Conservation (phyloP, 2,888 invertebrate genomes). For the Mechanitis messenoides region DNA sequence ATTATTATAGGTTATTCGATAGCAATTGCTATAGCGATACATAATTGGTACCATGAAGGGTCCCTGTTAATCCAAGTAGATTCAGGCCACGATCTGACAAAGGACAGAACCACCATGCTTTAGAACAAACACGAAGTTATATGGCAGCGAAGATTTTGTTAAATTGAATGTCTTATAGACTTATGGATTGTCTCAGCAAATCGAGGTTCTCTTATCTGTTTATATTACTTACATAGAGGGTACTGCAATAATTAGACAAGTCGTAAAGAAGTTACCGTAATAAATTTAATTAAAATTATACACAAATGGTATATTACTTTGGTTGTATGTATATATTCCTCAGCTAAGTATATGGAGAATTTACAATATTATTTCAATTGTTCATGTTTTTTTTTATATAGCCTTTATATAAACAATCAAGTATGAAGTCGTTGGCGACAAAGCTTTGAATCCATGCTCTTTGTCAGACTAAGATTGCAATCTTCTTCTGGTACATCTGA, state of each 20-base stretch:
- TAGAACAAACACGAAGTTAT: constrained; percentile 16
- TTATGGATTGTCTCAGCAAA: background rate
- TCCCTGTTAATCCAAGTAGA: constrained; percentile 53
- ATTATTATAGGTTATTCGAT: background rate
- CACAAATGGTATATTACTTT: no score
- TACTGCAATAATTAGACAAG: no score
- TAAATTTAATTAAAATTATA: no score
- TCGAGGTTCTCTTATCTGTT: background rate
- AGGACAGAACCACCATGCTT: constrained; percentile 39
- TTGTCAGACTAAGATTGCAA: constrained; percentile 23
- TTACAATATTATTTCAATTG: no score
- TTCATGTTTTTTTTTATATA: background rate
- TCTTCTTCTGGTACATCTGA: constrained; percentile 17
- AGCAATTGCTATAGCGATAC: constrained; percentile 27
- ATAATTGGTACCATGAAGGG: constrained; percentile 34
- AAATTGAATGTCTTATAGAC: constrained; percentile 2
- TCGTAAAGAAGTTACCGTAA: no score
- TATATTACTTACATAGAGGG: no score
- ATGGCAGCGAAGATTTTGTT: constrained; percentile 4
- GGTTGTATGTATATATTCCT: no score
- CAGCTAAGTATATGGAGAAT: no score
- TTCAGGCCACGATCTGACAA: constrained; percentile 58
- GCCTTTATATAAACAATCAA: constrained; percentile 2
- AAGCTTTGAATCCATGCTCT: constrained; percentile 22
- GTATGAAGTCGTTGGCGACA: constrained; percentile 7